Conservation (phyloP, 2,113 vertebrate species). For the Dolichallabes microphthalmus region DNA sequence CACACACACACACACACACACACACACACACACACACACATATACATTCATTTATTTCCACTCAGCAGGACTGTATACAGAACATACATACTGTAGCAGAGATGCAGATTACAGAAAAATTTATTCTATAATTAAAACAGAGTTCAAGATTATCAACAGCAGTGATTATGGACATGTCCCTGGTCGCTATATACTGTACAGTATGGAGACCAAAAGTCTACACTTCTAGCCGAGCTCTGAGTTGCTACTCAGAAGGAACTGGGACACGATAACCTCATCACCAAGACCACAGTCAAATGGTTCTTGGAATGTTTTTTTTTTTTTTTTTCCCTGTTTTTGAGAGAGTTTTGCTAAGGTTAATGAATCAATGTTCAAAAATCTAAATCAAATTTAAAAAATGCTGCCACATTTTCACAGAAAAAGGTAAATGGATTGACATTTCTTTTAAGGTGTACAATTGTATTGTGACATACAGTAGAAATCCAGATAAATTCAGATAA, state of each 20-base stretch:
- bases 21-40: not conserved
- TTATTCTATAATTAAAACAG: no score
- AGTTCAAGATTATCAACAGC: no score
- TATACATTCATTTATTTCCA: no score
- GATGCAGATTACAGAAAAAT: no score
- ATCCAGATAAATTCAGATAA: not conserved
- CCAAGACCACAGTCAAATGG: not conserved
- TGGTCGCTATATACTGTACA: not conserved
- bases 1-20: no score
- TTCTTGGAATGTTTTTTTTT: not conserved
- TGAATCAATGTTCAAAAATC: not conserved
- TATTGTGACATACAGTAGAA: not conserved
- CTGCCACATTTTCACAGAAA: not conserved
- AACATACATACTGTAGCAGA: no score
- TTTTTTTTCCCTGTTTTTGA: not conserved
- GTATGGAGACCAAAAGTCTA: not conserved
- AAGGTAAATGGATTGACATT: not conserved
- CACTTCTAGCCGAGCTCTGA: not conserved
- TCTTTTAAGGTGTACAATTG: not conserved
- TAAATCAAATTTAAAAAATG: no score
- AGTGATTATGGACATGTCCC: not conserved
- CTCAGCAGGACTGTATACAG: no score
- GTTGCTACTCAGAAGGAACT: not conserved
- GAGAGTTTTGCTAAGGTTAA: not conserved
- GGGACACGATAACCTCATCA: not conserved